A percentile compares a stretch with the other conserved stretches of the same genome.
phyloP scores from a whole-genome alignment of 2,797 vertebrate species.

The Hafferia zeledoni region DNA sequence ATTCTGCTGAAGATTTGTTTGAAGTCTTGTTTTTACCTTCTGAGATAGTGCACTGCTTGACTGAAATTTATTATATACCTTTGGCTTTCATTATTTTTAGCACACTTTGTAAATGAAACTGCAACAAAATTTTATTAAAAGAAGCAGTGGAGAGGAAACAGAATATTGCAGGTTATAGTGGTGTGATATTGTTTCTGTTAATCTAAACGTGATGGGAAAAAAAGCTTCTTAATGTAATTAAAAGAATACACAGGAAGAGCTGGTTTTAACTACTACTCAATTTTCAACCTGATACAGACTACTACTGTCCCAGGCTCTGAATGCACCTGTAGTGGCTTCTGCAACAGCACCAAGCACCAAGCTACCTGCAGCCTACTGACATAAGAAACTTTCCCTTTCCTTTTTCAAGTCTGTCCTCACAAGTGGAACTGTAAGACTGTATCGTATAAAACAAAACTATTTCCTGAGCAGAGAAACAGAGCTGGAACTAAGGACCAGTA shows the following conservation, averaged over 20 bases:
- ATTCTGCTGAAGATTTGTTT: neutral
- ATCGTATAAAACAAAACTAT: neutral
- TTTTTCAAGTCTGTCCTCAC: neutral
- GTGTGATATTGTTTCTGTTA: neutral
- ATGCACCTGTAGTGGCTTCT: neutral
- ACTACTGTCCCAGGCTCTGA: neutral
- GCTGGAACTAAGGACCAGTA: neutral
- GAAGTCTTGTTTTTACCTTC: neutral
- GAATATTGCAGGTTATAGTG: neutral
- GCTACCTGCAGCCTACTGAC: neutral
- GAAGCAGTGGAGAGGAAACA: neutral
- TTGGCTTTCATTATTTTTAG: neutral
- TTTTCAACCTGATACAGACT: neutral
- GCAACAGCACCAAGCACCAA: constrained; percentile 3
- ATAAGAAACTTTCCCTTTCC: neutral
- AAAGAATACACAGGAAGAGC: neutral
- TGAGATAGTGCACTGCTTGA: neutral
- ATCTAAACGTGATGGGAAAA: neutral
- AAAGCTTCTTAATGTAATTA: neutral
- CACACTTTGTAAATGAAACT: neutral
- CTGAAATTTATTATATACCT: neutral
- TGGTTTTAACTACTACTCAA: neutral
- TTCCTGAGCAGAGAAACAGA: neutral
- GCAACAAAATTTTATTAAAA: neutral
- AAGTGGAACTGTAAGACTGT: neutral